Conservation (phyloP, 2,888 invertebrate species). For the Thecophora atra region DNA sequence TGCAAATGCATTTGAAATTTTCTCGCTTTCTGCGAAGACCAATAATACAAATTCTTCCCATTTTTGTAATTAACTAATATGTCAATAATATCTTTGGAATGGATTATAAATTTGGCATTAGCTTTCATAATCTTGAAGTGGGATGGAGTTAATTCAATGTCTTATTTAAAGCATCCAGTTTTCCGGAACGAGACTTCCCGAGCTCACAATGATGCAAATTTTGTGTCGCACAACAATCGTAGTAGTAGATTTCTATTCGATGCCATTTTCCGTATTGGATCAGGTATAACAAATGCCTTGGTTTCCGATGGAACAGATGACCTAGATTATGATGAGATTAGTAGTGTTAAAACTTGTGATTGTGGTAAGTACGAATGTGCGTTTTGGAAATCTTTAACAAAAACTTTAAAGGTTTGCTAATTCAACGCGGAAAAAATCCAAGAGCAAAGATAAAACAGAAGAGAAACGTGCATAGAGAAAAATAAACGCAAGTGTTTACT, state of each 20-base stretch:
- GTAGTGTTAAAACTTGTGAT: slow-evolving; percentile 73
- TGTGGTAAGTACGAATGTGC: slow-evolving; percentile 71
- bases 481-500: too few relatives aligned
- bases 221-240: slow-evolving; percentile 64
- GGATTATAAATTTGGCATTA: slow-evolving; percentile 10
- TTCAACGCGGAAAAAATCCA: too few relatives aligned
- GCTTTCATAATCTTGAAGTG: slow-evolving; percentile 14
- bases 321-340: slow-evolving; percentile 71
- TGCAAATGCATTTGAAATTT: slow-evolving; percentile 1
- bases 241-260: slow-evolving; percentile 77
- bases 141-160: slow-evolving; percentile 16
- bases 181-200: slow-evolving; percentile 1
- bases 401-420: too few relatives aligned
- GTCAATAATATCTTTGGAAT: slow-evolving; percentile 16
- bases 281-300: slow-evolving; percentile 61
- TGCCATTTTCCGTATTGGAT: slow-evolving; percentile 75
- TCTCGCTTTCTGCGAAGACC: background rate
- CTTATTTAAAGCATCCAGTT: background rate
- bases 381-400: too few relatives aligned
- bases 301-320: slow-evolving; percentile 69
- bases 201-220: background rate
- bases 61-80: slow-evolving; percentile 3
- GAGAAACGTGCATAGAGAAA: too few relatives aligned
- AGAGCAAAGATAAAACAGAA: too few relatives aligned
- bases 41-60: background rate